These are phyloP conservation scores for Branchellion lobata DNA, from an alignment of 2,888 invertebrate species.

Conservation along the genomic window DNA sequence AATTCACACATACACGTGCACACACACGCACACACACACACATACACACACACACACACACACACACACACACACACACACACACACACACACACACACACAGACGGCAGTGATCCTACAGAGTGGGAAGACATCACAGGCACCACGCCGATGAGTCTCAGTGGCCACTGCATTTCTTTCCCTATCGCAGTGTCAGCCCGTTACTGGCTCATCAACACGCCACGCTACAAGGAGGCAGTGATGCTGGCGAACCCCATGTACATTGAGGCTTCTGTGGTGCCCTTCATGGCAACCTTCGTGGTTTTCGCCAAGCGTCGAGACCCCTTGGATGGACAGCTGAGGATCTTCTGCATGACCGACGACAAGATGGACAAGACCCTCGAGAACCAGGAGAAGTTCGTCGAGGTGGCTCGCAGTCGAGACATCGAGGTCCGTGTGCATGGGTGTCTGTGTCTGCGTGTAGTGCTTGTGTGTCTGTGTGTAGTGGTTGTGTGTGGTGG, in stretches of 20 bases:
- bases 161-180: conserved; percentile 98
- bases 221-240: conserved; percentile 87
- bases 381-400: conserved; percentile 76
- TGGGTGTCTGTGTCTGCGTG: not conserved
- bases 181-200: conserved; percentile 98
- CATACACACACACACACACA: no score
- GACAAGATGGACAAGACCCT: conserved; percentile 98
- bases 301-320: conserved; percentile 82
- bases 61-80: no score
- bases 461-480: not conserved
- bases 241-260: conserved; percentile 98
- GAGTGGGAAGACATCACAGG: conserved; percentile 99
- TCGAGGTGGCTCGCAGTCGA: conserved; percentile 95
- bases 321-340: conserved; percentile 63
- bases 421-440: conserved; percentile 82
- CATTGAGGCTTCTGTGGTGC: conserved; percentile 95
- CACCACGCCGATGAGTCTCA: conserved; percentile 94
- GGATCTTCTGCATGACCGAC: conserved; percentile 99
- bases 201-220: conserved; percentile 99
- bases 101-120: conserved; percentile 94
- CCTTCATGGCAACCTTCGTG: conserved; percentile 99
- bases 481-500: not conserved
- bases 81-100: no score
- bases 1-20: no score
- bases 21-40: no score